Base-by-base conservation (phyloP, 2,113 vertebrate species). In the Leucoraja erinaceus region DNA sequence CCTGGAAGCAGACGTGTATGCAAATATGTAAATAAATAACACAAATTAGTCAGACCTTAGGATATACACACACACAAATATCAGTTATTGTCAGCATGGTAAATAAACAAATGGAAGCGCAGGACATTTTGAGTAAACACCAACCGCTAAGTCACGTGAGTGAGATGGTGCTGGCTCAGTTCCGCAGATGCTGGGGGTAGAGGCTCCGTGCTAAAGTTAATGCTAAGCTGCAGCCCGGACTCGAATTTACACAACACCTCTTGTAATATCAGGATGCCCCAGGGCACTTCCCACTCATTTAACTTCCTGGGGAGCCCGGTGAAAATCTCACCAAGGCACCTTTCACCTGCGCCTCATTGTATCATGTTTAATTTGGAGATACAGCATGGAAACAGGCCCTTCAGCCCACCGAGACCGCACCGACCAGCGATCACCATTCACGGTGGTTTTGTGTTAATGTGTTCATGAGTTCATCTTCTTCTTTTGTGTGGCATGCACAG, bases 11-110 rank as follows among this genome's bases (percentile, higher is more conserved):
- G 56, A 86, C 83, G 18, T 16, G 31, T 88, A 88, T 88, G 83
- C 83, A 88, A 88, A 88, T 88, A 66, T 88, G 59, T 88, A 88
- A 88, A 88, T 88, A 88, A 88, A 88, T 88, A 88, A 88, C 59
- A 56, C 59, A 88, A 88, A 63, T 88, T 66, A 88, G 83, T 88
- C 83, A 88, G 56, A 63, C 56, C 6, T 88, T 63, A 28, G 56
- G n/a, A 31, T 14, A 31, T n/a, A 66, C 28, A 63, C 11, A 31
- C 14, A 77, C 16, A 77, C 28, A 77, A 31, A 33, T n/a, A 77
- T 33, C 83, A 88, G n/a, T 63, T 18, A 63, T 88, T 88, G 83
- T 88, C 83, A 63, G 75, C 10, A 33, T 77, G 3, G 63, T 88
- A 63, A 88, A 88, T 88, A 88, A 88, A 88, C 83, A 88, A 63